A percentile compares a stretch with the other conserved stretches of the same genome.
Conservation (phyloP, 2,113 vertebrate genomes). For the human region GRCh38 chr16:2636501-2637000, state of each 20-base stretch:
- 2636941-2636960: not conserved
- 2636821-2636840: not conserved
- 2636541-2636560: not conserved
- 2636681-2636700: not conserved
- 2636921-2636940: not conserved
- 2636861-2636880: not conserved
- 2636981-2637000: not conserved
- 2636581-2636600: not conserved
- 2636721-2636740: not conserved
- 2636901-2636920: not conserved
- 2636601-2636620: not conserved
- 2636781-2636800: not conserved
- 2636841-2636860: not conserved
- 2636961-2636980: not conserved
- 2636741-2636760: not conserved
- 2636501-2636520: not conserved
- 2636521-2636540: too few relatives aligned
- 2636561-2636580: not conserved
- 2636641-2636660: not conserved
- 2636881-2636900: not conserved
- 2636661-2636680: rapidly evolving
- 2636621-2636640: rapidly evolving
- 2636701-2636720: not conserved
- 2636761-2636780: not conserved
- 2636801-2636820: not conserved